Base-by-base conservation (phyloP, 2,888 invertebrate species). In the Dynastes tityus region DNA sequence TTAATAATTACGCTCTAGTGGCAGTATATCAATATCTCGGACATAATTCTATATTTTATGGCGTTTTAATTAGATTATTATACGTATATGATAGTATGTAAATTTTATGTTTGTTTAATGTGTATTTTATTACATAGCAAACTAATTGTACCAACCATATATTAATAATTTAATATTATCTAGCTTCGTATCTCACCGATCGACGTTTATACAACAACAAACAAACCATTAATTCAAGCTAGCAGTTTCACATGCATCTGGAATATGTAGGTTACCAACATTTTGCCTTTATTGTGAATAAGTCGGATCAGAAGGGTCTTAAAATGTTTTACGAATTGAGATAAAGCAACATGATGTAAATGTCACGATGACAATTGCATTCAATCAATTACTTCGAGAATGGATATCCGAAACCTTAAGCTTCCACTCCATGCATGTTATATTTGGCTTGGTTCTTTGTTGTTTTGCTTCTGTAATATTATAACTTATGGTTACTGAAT, bases 31-130 rank as follows among this genome's bases (percentile, higher is more conserved):
- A 40, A 73, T 73, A 73, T 58, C 61, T 61, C 37, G 27, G 37
- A 58, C 45, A 73, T 73, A 73, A 73, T 37, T 71, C 53, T 73
- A 37, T 40, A 40, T 68, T 73, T 73, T 73, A 73, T 73, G 22
- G 73, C 73, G 40, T 73, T 73, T 73, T 73, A 73, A 73, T 73
- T 58, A 61, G 9, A 27, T 61, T 73, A 73, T 73, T 73, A 73
- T 58, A 71, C 53, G 45, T 61, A 45, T 73, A 22, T 22, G 73
- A 27, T 73, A 58, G 27, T 55, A 61, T 73, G 61, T 45, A 61
- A 73, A 58, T 55, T 73, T 73, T 73, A 73, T 73, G 73, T 58
- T 73, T 61, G 45, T 73, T 73, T 73, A 61, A 73, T 73, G 40
- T 58, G 16, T 40, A 45, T 73, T 73, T 73, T 61, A 73, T 73